Evolutionary conservation across 2,113 vertebrate species (phyloP), one percentile per base, ranked within the genome.

Genomic region (Thunnus thynnus): DNA sequence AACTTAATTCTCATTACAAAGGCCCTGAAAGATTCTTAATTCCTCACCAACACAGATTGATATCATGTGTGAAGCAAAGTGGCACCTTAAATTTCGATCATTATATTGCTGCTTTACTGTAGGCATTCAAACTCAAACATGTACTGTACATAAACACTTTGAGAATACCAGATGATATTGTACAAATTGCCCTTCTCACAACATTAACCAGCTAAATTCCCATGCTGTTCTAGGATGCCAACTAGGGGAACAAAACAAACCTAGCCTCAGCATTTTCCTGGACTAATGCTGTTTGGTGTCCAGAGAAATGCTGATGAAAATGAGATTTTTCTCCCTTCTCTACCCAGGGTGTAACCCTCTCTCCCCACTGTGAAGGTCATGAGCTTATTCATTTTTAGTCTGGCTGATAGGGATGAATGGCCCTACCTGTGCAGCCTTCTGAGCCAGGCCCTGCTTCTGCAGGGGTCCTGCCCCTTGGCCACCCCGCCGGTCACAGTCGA

Each of bases 141-240:
- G 36, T 41, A 41, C 36, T 87, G 75, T 73, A 65, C 78, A 82
- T 77, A 79, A 83, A 89, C 77, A 77, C 81, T 80, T 81, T 52
- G 56, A 75, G 64, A 81, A 67, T 14, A 72, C 72, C 73, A 74
- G 68, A 82, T 88, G 91, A 84, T 89, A 71, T 85, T 80, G 74
- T 86, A 84, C 86, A 92, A 92, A 92, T 91, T 91, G 91, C 79
- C 91, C 93, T 92, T 93, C 91, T 80, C 91, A 92, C 89, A 86
- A 93, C 91, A 91, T 94, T 94, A 93, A 92, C 87, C 91, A 86
- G 78, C 91, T 86, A 90, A 91, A 91, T 86, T 85, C 88, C 88
- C 86, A 48, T 80, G 50, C 70, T 75, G 83, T 41, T 71, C 63
- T 5, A 12, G 32, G 80, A 85, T 70, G 81, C 88, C 84, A 87